Conservation (phyloP, 2,113 vertebrate species). For the Smithornis capensis region DNA sequence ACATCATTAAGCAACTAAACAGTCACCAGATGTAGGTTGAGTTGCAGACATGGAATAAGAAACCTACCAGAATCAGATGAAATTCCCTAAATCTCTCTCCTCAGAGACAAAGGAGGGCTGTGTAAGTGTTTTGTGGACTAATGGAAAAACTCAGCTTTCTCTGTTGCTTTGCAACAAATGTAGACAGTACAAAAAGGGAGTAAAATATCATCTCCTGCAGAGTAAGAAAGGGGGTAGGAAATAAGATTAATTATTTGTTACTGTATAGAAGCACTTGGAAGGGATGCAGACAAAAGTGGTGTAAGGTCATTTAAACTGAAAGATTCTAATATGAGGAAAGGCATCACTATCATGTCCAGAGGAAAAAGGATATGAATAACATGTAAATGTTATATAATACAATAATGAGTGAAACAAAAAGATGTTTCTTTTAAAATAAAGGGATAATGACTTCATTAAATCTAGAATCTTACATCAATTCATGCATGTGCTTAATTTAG, state of each 20-base stretch:
- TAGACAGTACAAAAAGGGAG: neutral
- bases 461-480: neutral
- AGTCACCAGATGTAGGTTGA: neutral
- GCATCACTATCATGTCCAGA: neutral
- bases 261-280: neutral
- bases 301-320: neutral
- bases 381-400: neutral
- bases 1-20: neutral
- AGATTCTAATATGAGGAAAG: neutral
- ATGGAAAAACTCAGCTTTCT: neutral
- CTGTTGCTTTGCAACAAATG: neutral
- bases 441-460: neutral
- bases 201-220: neutral
- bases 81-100: neutral
- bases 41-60: neutral
- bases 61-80: neutral
- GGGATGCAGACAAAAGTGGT: neutral
- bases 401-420: neutral
- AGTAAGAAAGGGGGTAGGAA: neutral
- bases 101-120: rapidly evolving
- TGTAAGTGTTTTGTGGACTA: neutral
- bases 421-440: neutral
- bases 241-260: neutral
- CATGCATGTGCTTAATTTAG: neutral
- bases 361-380: neutral